Conservation (phyloP, 2,113 vertebrate species). For the Phylloscopus trochiloides region DNA sequence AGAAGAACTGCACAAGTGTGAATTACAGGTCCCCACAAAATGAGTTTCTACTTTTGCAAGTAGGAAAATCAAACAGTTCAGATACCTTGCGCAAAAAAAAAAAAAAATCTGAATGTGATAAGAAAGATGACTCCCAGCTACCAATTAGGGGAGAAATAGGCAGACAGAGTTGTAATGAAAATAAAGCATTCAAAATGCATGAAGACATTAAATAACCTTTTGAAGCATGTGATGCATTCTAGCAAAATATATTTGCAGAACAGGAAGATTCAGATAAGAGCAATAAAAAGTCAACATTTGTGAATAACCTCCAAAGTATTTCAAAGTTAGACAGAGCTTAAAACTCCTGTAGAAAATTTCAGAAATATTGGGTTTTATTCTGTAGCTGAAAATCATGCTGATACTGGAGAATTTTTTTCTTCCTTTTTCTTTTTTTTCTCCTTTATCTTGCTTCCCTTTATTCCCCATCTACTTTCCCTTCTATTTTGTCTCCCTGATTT, state of each 20-base stretch:
- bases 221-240: slow-evolving; percentile 20
- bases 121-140: background rate
- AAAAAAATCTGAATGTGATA: background rate
- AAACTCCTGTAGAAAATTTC: background rate
- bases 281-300: slow-evolving; percentile 34
- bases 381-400: background rate
- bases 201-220: slow-evolving; percentile 54
- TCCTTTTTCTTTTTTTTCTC: background rate
- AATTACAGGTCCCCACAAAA: background rate
- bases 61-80: background rate
- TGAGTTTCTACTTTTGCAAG: background rate
- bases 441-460: background rate
- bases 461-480: background rate
- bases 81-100: background rate
- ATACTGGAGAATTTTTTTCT: background rate
- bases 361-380: background rate
- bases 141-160: slow-evolving; percentile 26
- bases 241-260: slow-evolving; percentile 20
- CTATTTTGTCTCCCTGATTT: background rate
- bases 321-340: background rate
- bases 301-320: slow-evolving; percentile 13
- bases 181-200: slow-evolving; percentile 35
- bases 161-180: slow-evolving; percentile 27
- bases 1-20: background rate
- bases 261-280: slow-evolving; percentile 13